Conservation (phyloP, 2,113 vertebrate species). For the Rhineura floridana region DNA sequence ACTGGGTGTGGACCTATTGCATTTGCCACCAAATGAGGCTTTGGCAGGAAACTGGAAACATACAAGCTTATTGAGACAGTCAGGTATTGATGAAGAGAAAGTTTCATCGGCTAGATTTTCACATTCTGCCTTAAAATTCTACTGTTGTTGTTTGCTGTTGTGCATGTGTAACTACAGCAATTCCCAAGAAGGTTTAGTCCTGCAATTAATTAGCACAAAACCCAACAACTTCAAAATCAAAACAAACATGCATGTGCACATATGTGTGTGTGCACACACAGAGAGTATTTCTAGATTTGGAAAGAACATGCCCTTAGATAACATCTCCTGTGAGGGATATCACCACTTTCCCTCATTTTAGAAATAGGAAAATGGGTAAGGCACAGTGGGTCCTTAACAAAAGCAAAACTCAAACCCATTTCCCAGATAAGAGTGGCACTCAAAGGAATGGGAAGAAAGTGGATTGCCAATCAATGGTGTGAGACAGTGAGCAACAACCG, state of each 20-base stretch:
- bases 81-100: background rate
- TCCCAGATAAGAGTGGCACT: background rate
- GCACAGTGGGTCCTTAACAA: background rate
- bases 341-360: background rate
- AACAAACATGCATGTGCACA: too few relatives aligned
- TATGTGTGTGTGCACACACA: too few relatives aligned
- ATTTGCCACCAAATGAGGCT: too few relatives aligned
- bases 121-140: background rate
- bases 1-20: too few relatives aligned
- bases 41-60: too few relatives aligned
- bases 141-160: background rate
- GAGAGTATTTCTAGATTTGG: too few relatives aligned
- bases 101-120: background rate
- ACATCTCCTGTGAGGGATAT: background rate
- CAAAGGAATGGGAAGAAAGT: background rate
- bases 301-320: background rate
- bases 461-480: too few relatives aligned
- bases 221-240: too few relatives aligned
- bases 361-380: background rate
- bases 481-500: background rate
- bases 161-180: background rate
- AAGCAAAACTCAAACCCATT: background rate
- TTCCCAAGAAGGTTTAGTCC: background rate
- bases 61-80: background rate
- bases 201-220: background rate